Evolutionary conservation across 1,140 invertebrate species (phyloP).

Genomic region (Drosophila nigromelanica): DNA sequence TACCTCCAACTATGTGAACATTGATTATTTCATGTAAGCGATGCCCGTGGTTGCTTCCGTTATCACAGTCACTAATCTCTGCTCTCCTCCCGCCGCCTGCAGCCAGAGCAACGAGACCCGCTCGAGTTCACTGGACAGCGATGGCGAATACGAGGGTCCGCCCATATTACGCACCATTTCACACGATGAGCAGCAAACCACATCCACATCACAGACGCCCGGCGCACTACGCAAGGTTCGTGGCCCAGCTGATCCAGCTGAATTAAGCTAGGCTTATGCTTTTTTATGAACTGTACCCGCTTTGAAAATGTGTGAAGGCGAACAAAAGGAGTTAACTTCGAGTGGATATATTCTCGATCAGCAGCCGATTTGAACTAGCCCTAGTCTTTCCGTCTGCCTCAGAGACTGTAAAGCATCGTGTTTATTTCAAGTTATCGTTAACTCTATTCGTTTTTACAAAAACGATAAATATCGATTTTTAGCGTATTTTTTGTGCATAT

Average conservation of each 20-base stretch:
- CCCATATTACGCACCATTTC: constrained; percentile 78
- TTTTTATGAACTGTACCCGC: no score
- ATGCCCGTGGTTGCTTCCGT: no score
- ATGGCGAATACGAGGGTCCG: constrained; percentile 83
- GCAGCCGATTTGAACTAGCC: no score
- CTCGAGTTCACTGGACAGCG: constrained; percentile 84
- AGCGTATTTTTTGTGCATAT: no score
- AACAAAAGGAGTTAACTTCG: no score
- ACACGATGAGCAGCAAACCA: constrained; percentile 66
- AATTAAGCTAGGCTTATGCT: neutral
- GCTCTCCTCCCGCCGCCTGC: constrained; percentile 1
- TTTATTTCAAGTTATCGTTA: no score
- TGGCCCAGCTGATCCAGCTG: constrained; percentile 41
- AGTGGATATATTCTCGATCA: no score
- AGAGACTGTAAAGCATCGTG: no score
- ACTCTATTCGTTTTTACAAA: no score
- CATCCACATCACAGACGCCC: constrained; percentile 72
- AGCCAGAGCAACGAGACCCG: constrained; percentile 84
- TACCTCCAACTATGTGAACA: constrained; percentile 94
- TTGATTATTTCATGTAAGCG: constrained; percentile 94
- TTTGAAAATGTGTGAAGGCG: no score
- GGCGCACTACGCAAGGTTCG: constrained; percentile 78
- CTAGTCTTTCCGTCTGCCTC: no score
- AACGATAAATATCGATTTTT: no score
- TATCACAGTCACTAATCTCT: neutral